These are phyloP conservation scores for Alces alces DNA, from an alignment of 2,113 vertebrate genomes.

Conservation along the genomic window DNA sequence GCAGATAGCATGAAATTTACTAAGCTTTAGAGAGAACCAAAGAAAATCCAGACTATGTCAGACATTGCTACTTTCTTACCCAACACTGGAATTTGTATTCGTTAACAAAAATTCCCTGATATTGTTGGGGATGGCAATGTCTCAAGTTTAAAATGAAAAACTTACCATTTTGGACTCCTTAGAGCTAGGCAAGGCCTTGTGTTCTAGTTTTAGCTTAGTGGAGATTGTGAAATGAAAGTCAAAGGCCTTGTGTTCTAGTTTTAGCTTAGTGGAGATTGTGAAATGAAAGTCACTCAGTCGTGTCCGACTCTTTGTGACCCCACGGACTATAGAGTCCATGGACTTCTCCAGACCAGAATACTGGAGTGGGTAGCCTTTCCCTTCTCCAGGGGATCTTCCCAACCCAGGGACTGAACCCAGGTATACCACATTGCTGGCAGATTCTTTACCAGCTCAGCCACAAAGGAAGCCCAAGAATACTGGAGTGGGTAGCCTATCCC, in stretches of 20 bases:
- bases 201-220: neutral
- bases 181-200: neutral
- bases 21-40: neutral
- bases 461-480: neutral
- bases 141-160: neutral
- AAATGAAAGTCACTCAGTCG: neutral
- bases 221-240: neutral
- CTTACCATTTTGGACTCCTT: neutral
- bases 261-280: neutral
- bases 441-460: neutral
- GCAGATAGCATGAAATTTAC: neutral
- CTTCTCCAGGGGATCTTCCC: neutral
- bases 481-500: neutral
- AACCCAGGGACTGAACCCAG: neutral
- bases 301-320: neutral
- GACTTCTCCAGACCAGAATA: neutral
- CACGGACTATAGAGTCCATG: neutral
- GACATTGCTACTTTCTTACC: neutral
- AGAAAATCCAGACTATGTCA: neutral
- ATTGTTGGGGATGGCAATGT: neutral
- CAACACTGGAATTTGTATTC: neutral
- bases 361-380: neutral
- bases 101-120: neutral
- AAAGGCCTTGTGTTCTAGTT: neutral
- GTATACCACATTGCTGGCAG: fast-evolving